phyloP scores from a whole-genome alignment of 2,113 vertebrate species.

The Pelecanus crispus region DNA sequence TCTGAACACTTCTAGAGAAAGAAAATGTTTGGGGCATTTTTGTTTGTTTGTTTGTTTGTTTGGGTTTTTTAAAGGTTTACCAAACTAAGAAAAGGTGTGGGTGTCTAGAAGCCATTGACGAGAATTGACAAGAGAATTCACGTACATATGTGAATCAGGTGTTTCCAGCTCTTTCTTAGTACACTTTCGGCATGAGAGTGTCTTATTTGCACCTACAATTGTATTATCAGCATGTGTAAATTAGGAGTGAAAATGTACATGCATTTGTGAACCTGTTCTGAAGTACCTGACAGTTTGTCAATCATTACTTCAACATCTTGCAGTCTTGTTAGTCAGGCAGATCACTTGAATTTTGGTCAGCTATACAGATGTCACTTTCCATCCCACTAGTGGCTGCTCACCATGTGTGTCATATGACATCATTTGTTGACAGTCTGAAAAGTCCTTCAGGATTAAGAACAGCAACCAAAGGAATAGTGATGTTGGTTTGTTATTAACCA shows the following conservation, averaged over 20 bases:
- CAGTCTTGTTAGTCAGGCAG: neutral
- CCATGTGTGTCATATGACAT: fast-evolving
- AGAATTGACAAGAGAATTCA: neutral
- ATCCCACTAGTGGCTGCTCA: neutral
- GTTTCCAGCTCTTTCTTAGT: neutral
- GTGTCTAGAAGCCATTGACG: neutral
- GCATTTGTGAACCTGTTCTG: neutral
- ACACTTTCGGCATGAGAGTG: fast-evolving
- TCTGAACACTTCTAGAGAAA: neutral
- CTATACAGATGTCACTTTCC: neutral
- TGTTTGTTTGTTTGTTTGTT: fast-evolving
- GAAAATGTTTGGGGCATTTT: neutral
- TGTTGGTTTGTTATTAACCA: neutral
- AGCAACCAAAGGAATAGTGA: neutral
- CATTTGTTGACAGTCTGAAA: neutral
- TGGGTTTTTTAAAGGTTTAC: neutral
- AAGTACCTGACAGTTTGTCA: neutral
- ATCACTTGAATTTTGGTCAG: neutral
- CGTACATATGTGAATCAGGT: fast-evolving
- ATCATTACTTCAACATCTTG: neutral
- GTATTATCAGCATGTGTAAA: neutral
- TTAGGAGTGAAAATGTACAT: neutral
- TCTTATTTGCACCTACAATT: neutral
- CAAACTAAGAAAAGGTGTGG: neutral
- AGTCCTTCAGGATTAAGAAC: neutral